Evolutionary conservation across 2,888 invertebrate species (phyloP).

Genomic region (Stenotaenia linearis): DNA sequence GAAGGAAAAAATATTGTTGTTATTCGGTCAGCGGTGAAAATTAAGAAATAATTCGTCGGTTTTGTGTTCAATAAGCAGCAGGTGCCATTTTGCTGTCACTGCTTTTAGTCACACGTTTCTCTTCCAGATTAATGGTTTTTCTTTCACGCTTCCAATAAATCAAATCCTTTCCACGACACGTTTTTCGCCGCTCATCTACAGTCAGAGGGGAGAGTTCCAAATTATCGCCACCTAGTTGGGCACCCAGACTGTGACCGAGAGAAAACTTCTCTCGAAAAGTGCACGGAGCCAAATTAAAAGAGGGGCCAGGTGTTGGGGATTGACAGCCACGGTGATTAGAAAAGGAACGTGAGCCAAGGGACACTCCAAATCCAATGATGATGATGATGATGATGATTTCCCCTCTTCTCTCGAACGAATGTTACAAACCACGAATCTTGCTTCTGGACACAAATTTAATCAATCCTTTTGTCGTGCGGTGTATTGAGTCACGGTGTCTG

Average conservation of each 20-base stretch:
- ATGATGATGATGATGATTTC: not conserved
- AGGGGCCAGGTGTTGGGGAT: slow-evolving; percentile 26
- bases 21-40: not conserved
- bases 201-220: not conserved
- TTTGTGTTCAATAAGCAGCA: not conserved
- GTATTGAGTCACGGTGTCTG: slow-evolving; percentile 24
- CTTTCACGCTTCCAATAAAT: slow-evolving; percentile 23
- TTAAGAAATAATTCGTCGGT: slow-evolving; percentile 21
- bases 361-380: slow-evolving; percentile 20
- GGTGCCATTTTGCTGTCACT: slow-evolving; percentile 10
- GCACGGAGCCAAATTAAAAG: slow-evolving; percentile 22
- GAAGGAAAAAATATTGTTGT: not conserved
- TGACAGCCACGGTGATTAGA: slow-evolving; percentile 21
- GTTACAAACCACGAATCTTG: slow-evolving; percentile 17
- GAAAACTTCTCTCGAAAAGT: not conserved
- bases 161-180: not conserved
- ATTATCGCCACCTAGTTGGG: slow-evolving; percentile 2
- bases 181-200: not conserved
- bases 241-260: slow-evolving; percentile 13
- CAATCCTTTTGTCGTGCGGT: slow-evolving; percentile 19
- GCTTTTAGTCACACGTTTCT: slow-evolving; percentile 26
- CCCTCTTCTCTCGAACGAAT: not conserved
- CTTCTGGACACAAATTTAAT: slow-evolving; percentile 20
- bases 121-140: slow-evolving; percentile 23
- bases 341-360: slow-evolving; percentile 26